phyloP scores from a whole-genome alignment of 2,113 vertebrate species.

The Perccottus glenii region DNA sequence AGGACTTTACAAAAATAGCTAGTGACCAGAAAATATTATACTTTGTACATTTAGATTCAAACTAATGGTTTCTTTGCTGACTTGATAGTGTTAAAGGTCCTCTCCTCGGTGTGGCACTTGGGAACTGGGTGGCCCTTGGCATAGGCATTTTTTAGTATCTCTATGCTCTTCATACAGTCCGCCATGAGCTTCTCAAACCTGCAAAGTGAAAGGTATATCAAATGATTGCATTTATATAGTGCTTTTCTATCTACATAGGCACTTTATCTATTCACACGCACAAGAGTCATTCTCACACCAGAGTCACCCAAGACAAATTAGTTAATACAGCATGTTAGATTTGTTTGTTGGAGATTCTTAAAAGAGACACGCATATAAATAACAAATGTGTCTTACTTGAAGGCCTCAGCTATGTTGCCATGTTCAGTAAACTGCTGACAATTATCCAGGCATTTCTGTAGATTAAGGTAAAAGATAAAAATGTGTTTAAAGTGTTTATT shows the following conservation, averaged over 20 bases:
- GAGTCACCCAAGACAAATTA: too few relatives aligned
- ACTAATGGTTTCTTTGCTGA: constrained; percentile 56
- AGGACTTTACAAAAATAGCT: not conserved
- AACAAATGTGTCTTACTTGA: constrained; percentile 79
- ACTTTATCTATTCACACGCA: too few relatives aligned
- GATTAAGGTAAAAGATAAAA: constrained; percentile 21
- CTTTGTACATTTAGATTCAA: not conserved
- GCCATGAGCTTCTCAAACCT: constrained; percentile 87
- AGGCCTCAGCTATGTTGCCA: constrained; percentile 84
- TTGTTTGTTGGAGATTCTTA: not conserved
- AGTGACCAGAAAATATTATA: not conserved
- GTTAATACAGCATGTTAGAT: not conserved
- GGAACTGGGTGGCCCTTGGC: constrained; percentile 82
- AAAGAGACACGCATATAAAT: not conserved
- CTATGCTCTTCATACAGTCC: constrained; percentile 85
- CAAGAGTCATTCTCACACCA: too few relatives aligned
- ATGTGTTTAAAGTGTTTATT: not conserved
- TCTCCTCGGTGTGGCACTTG: constrained; percentile 84
- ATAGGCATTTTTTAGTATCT: constrained; percentile 82
- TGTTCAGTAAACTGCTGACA: constrained; percentile 86
- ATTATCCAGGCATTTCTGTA: constrained; percentile 85
- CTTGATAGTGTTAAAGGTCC: constrained; percentile 87
- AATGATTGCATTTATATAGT: not conserved
- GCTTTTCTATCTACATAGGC: too few relatives aligned
- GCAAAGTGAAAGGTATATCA: not conserved